These are phyloP conservation scores for Drosophila saltans DNA, from an alignment of 1,140 invertebrate species.

Conservation along the genomic window DNA sequence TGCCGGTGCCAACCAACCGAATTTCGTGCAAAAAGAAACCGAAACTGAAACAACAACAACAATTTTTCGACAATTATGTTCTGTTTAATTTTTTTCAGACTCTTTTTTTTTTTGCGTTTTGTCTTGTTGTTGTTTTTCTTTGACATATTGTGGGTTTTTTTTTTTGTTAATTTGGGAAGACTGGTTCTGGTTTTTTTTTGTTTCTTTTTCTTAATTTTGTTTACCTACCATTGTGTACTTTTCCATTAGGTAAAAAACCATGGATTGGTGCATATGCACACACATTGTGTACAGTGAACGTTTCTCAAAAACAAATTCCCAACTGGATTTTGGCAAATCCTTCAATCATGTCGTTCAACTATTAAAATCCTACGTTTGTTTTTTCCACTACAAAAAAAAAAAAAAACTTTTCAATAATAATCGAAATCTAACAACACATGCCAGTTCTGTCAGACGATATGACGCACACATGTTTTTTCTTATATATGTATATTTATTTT, in stretches of 20 bases:
- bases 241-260: slow-evolving; percentile 37
- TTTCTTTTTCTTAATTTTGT: slow-evolving; percentile 22
- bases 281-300: too few relatives aligned
- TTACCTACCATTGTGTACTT: slow-evolving; percentile 29
- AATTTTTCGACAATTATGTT: slow-evolving; percentile 62
- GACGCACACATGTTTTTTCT: slow-evolving; percentile 13
- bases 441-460: background rate
- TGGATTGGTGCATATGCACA: background rate
- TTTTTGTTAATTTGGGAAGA: slow-evolving; percentile 9
- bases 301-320: too few relatives aligned
- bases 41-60: slow-evolving; percentile 7
- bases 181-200: slow-evolving; percentile 37
- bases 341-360: background rate
- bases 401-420: background rate
- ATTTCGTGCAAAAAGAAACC: slow-evolving; percentile 5
- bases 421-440: background rate
- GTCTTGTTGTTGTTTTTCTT: slow-evolving; percentile 14
- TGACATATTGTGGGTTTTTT: slow-evolving; percentile 51
- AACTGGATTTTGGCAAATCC: background rate
- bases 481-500: background rate
- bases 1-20: slow-evolving; percentile 6
- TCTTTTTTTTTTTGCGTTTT: slow-evolving; percentile 3
- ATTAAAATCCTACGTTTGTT: background rate
- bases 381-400: background rate
- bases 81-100: slow-evolving; percentile 31